Base-by-base conservation (phyloP, 92 coral and sea anemone species). In the Phenganax marumi region DNA sequence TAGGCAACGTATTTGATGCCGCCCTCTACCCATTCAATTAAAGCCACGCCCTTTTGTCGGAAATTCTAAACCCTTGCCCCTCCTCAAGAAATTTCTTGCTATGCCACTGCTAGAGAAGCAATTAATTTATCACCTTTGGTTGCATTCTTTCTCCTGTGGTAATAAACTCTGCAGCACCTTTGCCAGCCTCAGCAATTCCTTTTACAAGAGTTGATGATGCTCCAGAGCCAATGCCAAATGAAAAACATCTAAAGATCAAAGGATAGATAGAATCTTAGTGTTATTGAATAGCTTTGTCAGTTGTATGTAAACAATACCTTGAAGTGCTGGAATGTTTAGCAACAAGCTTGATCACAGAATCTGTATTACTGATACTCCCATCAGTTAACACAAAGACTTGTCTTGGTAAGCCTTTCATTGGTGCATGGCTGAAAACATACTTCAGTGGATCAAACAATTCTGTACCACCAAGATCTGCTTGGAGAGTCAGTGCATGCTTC, bases 321-420 rank as follows among this genome's bases (percentile, higher is more conserved):
- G 91, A 85, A 16, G 80, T 85, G 16, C 33, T 61, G 54, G 92
- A 87, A 77, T 90, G 84, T 70, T 76, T 54, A 14, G 84, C 84
- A 53, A 90, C 93, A 64, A 88, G 68, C 21, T 86, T 87, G 10
- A 94, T 92, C 23, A 94, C 97, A 51, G 91, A 88, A 25, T 84
- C 82, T 10, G 94, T 94, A 77, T 92, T 94, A 19, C 89, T 85
- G 54, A 94, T 91, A 53, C 73, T 92, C 4, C 97, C 97, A 64
- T 92, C 97, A 13, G 97, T 94, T 62, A 94, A 58, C 24, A 94
- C 85, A 80, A 94, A 92, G 72, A 94, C 88, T 86, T 94, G 94
- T 10, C 97, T 89, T 22, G 97, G 97, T 47, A 86, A 85, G 26
- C 97, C 97, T 89, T 90, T 85, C 72, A 90, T 87, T 12, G 79